Conservation (phyloP, 2,888 invertebrate genomes). For the Mimachlamys varia region DNA sequence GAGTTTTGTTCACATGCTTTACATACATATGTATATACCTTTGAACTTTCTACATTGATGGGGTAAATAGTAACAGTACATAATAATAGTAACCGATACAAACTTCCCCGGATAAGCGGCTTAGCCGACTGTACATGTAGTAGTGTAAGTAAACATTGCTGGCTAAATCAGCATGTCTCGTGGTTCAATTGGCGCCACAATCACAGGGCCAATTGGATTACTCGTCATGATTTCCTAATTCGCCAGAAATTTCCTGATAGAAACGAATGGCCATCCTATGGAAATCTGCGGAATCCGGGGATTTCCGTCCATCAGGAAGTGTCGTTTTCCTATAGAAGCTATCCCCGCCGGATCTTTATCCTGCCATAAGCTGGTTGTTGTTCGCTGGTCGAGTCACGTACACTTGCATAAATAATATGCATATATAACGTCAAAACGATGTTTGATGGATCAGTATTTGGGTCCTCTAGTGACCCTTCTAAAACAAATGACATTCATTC, state of each 20-base stretch:
- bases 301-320: background rate
- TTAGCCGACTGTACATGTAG: background rate
- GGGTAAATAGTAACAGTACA: no score
- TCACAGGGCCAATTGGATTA: background rate
- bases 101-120: background rate
- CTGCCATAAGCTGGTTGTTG: background rate
- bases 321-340: background rate
- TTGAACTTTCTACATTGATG: no score
- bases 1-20: no score
- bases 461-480: background rate
- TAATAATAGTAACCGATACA: background rate
- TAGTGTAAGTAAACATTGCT: background rate
- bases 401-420: background rate
- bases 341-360: background rate
- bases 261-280: constrained; percentile 1
- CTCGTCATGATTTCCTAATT: background rate
- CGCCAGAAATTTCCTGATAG: background rate
- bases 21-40: no score
- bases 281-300: background rate
- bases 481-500: background rate
- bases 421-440: background rate
- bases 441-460: background rate
- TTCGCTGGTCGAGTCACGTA: background rate
- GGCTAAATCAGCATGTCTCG: background rate
- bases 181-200: background rate